Conservation (phyloP, 2,797 vertebrate genomes). For the Pangasius macronema region DNA sequence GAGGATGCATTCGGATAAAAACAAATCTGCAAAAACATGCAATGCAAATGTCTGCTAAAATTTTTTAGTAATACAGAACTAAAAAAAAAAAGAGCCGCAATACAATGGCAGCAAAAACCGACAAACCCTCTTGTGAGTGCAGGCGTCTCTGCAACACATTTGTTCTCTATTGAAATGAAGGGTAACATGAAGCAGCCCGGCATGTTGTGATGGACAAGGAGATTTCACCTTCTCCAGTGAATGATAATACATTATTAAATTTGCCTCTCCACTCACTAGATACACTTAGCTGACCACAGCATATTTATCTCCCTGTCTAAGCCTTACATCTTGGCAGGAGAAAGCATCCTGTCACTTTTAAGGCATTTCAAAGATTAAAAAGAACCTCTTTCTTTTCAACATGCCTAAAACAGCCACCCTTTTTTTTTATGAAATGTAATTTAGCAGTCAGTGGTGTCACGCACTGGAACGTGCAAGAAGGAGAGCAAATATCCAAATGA, state of each 20-base stretch:
- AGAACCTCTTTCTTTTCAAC: slow-evolving; percentile 99
- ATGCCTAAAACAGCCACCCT: slow-evolving; percentile 88
- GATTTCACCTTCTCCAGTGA: slow-evolving; percentile 99
- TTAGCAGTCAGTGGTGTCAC: slow-evolving; percentile 94
- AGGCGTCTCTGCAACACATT: slow-evolving; percentile 76
- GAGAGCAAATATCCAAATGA: slow-evolving; percentile 88
- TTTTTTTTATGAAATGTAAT: slow-evolving; percentile 87
- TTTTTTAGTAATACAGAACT: slow-evolving; percentile 41
- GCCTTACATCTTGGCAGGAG: slow-evolving; percentile 99
- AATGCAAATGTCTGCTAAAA: slow-evolving; percentile 53
- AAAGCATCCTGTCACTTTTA: slow-evolving; percentile 99
- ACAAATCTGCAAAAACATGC: neutral
- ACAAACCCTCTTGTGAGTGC: slow-evolving; percentile 32
- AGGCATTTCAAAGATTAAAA: slow-evolving; percentile 99
- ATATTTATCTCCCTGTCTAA: slow-evolving; percentile 99
- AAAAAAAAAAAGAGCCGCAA: neutral
- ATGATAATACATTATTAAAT: slow-evolving; percentile 99
- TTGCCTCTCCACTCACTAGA: slow-evolving; percentile 99
- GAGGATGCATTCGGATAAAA: slow-evolving; percentile 42
- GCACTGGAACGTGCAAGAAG: slow-evolving; percentile 88
- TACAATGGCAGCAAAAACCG: neutral
- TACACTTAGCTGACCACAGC: slow-evolving; percentile 99
- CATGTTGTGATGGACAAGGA: slow-evolving; percentile 91
- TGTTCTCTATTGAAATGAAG: slow-evolving; percentile 76
- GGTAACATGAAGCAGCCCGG: slow-evolving; percentile 81